These are phyloP conservation scores for Aspidiotus rigidus DNA, from an alignment of 2,888 invertebrate genomes.

Conservation along the genomic window DNA sequence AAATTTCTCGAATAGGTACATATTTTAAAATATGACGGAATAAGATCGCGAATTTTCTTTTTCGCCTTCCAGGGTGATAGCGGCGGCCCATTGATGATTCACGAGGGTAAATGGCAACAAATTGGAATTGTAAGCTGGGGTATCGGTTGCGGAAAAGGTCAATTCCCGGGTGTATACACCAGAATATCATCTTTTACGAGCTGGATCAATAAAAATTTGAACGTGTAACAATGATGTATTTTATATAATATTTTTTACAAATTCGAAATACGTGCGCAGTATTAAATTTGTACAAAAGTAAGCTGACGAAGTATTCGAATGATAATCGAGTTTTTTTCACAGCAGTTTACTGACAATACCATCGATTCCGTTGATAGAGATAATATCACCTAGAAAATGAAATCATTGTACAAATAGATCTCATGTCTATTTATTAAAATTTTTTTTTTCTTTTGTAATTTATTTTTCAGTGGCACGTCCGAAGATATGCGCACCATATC, in stretches of 20 bases:
- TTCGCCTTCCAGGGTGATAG: conserved; percentile 63
- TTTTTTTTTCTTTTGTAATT: no score
- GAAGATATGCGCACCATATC: no score
- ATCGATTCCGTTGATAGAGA: background rate
- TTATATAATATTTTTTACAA: background rate
- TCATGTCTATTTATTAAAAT: no score
- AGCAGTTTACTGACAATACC: background rate
- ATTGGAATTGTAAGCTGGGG: conserved; percentile 86
- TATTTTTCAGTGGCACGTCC: no score
- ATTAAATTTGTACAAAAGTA: no score
- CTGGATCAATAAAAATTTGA: conserved; percentile 77
- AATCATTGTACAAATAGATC: no score
- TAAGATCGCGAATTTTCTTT: background rate
- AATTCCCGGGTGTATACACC: conserved; percentile 84
- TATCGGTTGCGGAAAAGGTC: conserved; percentile 82
- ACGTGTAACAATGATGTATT: conserved; percentile 41
- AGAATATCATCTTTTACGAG: conserved; percentile 71
- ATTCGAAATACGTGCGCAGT: background rate
- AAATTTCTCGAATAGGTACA: background rate
- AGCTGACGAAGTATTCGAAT: no score
- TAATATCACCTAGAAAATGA: background rate
- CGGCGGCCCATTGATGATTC: conserved; percentile 77
- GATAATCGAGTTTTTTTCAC: background rate
- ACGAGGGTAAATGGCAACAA: conserved; percentile 68
- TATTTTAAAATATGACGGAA: background rate